Evolutionary conservation across 2,888 invertebrate species (phyloP).

Genomic region (Lissonota sp.): DNA sequence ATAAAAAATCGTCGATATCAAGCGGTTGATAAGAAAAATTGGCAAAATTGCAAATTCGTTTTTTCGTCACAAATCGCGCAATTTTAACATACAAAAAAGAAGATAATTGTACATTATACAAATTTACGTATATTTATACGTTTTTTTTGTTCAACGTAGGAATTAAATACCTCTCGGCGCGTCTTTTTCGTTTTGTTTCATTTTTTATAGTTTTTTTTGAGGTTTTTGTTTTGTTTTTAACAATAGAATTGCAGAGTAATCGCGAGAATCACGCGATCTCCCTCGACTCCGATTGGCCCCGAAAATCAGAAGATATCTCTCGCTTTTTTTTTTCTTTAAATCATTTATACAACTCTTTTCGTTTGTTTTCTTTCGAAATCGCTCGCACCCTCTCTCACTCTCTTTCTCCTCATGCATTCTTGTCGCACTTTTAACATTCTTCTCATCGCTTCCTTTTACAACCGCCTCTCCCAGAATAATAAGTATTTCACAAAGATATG

Average conservation of each 20-base stretch:
- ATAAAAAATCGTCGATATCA: conserved; percentile 1
- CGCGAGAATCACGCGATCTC: conserved; percentile 56
- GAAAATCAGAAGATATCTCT: conserved; percentile 77
- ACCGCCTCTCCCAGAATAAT: conserved; percentile 51
- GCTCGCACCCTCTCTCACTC: conserved; percentile 31
- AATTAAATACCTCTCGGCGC: conserved; percentile 61
- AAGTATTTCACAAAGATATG: conserved; percentile 68
- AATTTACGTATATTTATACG: not conserved
- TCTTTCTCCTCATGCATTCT: conserved; percentile 49
- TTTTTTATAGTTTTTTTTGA: conserved; percentile 37
- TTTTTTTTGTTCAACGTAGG: conserved; percentile 30
- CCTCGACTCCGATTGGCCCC: conserved; percentile 79
- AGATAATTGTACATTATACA: not conserved
- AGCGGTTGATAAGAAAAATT: not conserved
- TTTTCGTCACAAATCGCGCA: not conserved
- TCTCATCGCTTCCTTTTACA: conserved; percentile 38
- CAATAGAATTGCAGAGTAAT: conserved; percentile 61
- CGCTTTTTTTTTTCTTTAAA: conserved; percentile 44
- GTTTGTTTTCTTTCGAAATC: conserved; percentile 38
- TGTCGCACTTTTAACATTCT: conserved; percentile 35
- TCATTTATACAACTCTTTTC: conserved; percentile 48
- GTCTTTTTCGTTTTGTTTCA: conserved; percentile 42
- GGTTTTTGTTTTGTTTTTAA: conserved; percentile 45
- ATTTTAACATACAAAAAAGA: not conserved
- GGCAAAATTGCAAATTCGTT: not conserved